Conservation (phyloP, 2,113 vertebrate species). For the Anas platyrhynchos region DNA sequence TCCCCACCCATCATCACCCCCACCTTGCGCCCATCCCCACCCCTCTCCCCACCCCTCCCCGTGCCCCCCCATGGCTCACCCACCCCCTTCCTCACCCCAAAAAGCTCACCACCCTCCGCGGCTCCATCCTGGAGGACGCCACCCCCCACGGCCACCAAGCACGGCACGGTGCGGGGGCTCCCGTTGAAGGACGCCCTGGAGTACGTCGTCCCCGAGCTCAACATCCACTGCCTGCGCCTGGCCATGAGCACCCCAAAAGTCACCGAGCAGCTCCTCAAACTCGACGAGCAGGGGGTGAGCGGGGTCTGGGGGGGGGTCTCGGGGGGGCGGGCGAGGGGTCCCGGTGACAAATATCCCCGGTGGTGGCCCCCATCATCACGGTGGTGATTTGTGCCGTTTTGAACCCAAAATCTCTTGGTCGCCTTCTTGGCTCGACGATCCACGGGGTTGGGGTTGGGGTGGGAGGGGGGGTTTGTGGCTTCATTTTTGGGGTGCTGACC, state of each 20-base stretch:
- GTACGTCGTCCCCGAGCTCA: constrained; percentile 88
- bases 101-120: constrained; percentile 89
- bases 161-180: constrained; percentile 86
- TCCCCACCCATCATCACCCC: too few species aligned
- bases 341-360: neutral
- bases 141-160: constrained; percentile 84
- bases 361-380: too few species aligned
- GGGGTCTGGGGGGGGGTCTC: accelerated
- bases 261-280: constrained; percentile 92
- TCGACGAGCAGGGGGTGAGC: constrained; percentile 94
- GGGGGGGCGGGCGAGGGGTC: accelerated
- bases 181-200: constrained; percentile 90
- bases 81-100: neutral
- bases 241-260: constrained; percentile 87
- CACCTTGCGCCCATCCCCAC: too few species aligned
- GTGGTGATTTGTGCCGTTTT: too few species aligned
- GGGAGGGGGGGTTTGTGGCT: too few species aligned
- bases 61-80: too few species aligned
- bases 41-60: too few species aligned
- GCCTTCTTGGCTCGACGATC: too few species aligned
- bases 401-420: neutral
- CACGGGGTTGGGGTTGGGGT: too few species aligned
- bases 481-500: neutral
- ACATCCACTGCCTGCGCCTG: constrained; percentile 85
- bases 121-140: constrained; percentile 88